Percentiles rank a stretch among this genome's conserved stretches.
These are phyloP conservation scores for Lamprologus lemairii DNA, from an alignment of 2,113 vertebrate genomes.

Conservation along the genomic window DNA sequence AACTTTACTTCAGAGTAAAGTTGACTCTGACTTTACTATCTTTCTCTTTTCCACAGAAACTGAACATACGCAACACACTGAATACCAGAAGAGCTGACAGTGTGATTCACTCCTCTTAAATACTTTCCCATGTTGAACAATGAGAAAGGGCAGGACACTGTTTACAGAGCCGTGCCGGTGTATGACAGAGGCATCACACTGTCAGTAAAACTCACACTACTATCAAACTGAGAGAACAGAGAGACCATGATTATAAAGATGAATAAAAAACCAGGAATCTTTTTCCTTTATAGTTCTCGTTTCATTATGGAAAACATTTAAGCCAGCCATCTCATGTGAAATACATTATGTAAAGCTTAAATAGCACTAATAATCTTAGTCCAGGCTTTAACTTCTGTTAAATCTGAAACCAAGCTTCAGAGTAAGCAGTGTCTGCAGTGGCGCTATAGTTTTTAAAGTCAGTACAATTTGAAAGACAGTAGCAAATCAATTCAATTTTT, in stretches of 20 bases:
- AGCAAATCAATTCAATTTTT: neutral
- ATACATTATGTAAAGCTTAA: neutral
- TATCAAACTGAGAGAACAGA: neutral
- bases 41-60: neutral
- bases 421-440: neutral
- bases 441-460: neutral
- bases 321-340: neutral
- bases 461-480: neutral
- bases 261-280: neutral
- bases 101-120: slow-evolving; percentile 8
- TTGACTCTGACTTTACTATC: neutral
- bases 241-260: neutral
- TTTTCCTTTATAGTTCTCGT: neutral
- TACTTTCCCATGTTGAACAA: slow-evolving; percentile 40
- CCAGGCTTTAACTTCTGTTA: neutral
- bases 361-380: neutral
- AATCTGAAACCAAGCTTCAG: neutral
- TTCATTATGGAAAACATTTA: neutral
- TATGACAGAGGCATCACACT: neutral
- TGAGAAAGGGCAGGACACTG: neutral
- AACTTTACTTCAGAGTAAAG: neutral
- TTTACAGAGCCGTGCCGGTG: neutral
- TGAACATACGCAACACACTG: neutral
- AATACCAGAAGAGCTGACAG: slow-evolving; percentile 16
- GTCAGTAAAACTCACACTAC: neutral